phyloP scores from a whole-genome alignment of 1,140 invertebrate genomes.

The Thalassaphorura encarpata region DNA sequence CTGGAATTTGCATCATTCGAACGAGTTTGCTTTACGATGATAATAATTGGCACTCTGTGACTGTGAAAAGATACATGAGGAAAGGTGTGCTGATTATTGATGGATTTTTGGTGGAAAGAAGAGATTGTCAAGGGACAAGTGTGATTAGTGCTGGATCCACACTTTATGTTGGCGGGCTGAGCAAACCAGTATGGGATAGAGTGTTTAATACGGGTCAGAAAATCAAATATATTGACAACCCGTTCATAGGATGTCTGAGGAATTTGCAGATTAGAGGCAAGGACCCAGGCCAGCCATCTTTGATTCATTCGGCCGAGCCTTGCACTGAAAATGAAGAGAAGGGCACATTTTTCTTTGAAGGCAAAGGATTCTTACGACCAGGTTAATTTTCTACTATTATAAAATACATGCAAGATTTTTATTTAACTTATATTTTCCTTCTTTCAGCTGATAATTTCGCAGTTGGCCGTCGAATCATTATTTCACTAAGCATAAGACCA shows the following conservation, averaged over 20 bases:
- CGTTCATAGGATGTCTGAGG: slow-evolving; percentile 78
- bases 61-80: slow-evolving; percentile 40
- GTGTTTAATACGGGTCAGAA: slow-evolving; percentile 22
- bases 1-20: slow-evolving; percentile 43
- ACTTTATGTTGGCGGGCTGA: slow-evolving; percentile 58
- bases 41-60: slow-evolving; percentile 71
- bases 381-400: too few species aligned
- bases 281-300: slow-evolving; percentile 48
- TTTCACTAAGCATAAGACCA: slow-evolving; percentile 80
- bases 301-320: slow-evolving; percentile 52
- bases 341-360: slow-evolving; percentile 85
- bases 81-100: slow-evolving; percentile 58
- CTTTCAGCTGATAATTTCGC: slow-evolving; percentile 56
- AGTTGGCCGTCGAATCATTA: slow-evolving; percentile 64
- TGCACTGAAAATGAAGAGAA: slow-evolving; percentile 72
- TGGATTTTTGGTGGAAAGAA: slow-evolving; percentile 45
- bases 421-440: neutral
- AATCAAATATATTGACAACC: slow-evolving; percentile 46
- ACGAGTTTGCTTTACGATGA: slow-evolving; percentile 58
- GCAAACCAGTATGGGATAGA: slow-evolving; percentile 19
- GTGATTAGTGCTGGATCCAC: slow-evolving; percentile 56
- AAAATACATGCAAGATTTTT: neutral
- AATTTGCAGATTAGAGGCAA: slow-evolving; percentile 65
- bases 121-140: slow-evolving; percentile 46
- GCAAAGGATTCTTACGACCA: too few species aligned